Percentiles rank a stretch among this genome's conserved stretches.
Evolutionary conservation across 1,140 invertebrate genomes (phyloP).

Genomic region (Agraylea sexmaculata): DNA sequence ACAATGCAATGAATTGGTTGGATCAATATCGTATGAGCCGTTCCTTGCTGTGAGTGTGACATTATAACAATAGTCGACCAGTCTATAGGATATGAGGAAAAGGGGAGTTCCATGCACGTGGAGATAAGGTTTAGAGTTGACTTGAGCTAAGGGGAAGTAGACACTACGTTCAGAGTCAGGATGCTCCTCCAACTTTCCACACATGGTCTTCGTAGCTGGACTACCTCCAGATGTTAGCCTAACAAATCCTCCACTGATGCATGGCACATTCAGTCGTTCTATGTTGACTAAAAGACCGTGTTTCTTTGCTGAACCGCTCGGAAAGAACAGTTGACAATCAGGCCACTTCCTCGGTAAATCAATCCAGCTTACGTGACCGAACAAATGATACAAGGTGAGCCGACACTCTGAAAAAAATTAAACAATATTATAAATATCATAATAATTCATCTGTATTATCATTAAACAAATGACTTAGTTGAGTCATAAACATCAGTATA

Average conservation of each 20-base stretch:
- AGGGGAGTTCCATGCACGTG: conserved; percentile 44
- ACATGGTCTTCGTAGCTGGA: conserved; percentile 25
- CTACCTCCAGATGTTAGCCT: conserved; percentile 36
- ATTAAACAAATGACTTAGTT: conserved; percentile 7
- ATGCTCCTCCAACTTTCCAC: conserved; percentile 53
- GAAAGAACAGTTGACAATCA: conserved; percentile 28
- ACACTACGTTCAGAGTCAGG: conserved; percentile 39
- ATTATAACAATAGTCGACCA: conserved; percentile 54
- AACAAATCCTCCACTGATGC: conserved; percentile 40
- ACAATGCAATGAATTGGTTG: conserved; percentile 41
- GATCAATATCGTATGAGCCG: conserved; percentile 46
- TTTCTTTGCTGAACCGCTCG: conserved; percentile 24
- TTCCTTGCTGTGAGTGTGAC: conserved; percentile 45
- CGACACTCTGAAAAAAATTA: conserved; percentile 33
- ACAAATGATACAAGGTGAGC: conserved; percentile 23
- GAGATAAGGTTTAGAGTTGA: conserved; percentile 30
- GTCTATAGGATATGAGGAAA: conserved; percentile 46
- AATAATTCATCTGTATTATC: conserved; percentile 4
- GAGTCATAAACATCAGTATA: background rate
- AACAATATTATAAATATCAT: conserved; percentile 23
- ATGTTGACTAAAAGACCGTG: conserved; percentile 46
- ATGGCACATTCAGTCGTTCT: conserved; percentile 49
- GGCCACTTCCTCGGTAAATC: conserved; percentile 21
- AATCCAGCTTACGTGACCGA: conserved; percentile 14
- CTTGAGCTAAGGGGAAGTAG: conserved; percentile 37